phyloP scores from a whole-genome alignment of 2,888 invertebrate species.

The Apotomis turbidana region DNA sequence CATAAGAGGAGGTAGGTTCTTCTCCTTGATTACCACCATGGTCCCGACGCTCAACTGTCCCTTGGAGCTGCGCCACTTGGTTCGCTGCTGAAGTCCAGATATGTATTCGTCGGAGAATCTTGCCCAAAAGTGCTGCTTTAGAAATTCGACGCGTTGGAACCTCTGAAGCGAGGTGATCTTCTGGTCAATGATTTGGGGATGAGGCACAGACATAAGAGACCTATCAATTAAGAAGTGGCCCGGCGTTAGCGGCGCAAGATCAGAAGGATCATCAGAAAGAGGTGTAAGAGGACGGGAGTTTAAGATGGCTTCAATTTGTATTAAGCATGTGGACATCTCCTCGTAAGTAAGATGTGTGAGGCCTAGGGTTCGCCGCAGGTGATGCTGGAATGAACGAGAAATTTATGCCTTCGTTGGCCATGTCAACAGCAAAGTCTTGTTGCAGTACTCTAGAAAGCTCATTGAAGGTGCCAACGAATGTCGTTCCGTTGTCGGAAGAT shows the following conservation, averaged over 20 bases:
- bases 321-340: too few relatives aligned
- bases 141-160: background rate
- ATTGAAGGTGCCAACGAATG: background rate
- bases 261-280: conserved; percentile 25
- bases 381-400: background rate
- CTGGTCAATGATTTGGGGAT: conserved; percentile 4
- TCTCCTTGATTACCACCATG: conserved; percentile 28
- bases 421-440: conserved; percentile 32
- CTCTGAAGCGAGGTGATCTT: background rate
- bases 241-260: background rate
- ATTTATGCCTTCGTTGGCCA: too few relatives aligned
- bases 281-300: background rate
- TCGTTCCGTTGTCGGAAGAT: background rate
- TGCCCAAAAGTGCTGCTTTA: background rate
- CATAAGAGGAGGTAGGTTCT: too few relatives aligned
- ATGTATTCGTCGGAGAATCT: conserved; percentile 28
- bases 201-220: conserved; percentile 4
- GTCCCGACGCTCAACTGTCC: background rate
- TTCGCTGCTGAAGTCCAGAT: conserved; percentile 27
- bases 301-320: too few relatives aligned
- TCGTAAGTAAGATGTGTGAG: conserved; percentile 23
- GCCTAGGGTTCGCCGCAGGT: conserved; percentile 9
- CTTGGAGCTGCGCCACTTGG: conserved; percentile 35
- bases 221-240: conserved; percentile 10
- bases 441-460: conserved; percentile 16